Evolutionary conservation across 2,888 invertebrate genomes (phyloP).

Genomic region (Phytoseiulus persimilis): DNA sequence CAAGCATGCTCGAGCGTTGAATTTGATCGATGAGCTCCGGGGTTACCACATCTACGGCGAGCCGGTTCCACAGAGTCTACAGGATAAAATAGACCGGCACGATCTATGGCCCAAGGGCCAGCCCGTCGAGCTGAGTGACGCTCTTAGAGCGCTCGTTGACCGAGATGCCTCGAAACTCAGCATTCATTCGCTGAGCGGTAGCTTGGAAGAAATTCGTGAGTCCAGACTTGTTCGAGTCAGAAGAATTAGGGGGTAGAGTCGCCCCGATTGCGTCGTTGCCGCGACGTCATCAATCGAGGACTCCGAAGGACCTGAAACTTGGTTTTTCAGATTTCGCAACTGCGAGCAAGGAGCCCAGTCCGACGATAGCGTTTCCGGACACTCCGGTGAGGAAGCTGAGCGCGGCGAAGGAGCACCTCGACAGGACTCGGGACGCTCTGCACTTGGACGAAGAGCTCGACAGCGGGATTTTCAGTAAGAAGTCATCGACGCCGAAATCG

Average conservation of each 20-base stretch:
- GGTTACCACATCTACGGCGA: conserved; percentile 34
- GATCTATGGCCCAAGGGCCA: conserved; percentile 19
- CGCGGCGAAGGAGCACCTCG: neutral
- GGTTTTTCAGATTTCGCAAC: neutral
- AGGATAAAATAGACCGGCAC: conserved; percentile 8
- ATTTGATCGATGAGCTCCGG: conserved; percentile 30
- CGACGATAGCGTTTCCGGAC: conserved; percentile 24
- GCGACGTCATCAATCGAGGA: neutral
- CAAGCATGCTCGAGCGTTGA: conserved; percentile 29
- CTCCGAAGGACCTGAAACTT: neutral
- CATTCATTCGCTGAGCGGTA: conserved; percentile 14
- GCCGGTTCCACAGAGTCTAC: conserved; percentile 17
- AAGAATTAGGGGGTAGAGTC: neutral
- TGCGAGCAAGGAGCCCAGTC: conserved; percentile 13
- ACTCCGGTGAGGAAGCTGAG: conserved; percentile 7
- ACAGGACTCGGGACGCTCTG: conserved; percentile 14
- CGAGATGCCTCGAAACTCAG: conserved; percentile 23
- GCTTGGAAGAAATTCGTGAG: conserved; percentile 18
- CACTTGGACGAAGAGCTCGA: conserved; percentile 14
- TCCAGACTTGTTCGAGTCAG: too few species aligned
- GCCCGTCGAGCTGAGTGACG: conserved; percentile 11
- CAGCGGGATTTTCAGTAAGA: conserved; percentile 31
- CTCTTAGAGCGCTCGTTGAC: neutral
- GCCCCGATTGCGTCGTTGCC: neutral
- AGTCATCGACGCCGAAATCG: conserved; percentile 25